Base-by-base conservation (phyloP, 2,888 invertebrate species). In the Callyntrura guangdongensis region DNA sequence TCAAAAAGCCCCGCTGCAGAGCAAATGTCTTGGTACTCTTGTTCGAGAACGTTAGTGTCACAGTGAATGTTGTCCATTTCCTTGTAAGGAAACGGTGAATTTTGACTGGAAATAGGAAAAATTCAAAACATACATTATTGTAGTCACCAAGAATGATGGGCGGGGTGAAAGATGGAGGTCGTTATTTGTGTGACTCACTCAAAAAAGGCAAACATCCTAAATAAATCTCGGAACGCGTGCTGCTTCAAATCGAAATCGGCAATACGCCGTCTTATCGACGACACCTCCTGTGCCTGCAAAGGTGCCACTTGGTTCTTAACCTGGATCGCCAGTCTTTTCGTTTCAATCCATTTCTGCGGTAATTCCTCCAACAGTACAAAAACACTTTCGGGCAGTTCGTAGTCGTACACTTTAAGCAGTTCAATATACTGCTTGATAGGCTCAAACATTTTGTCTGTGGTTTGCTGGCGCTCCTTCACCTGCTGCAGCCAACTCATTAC, bases 321-420 rank as follows among this genome's bases (percentile, higher is more conserved):
- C 56, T 97, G 98, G 25, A 97, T 95, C 0, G 98, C 98, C 89
- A 98, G 96, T 95, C 99, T 99, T 95, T 99, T 99, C 0, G 98
- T 98, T 93, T 98, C 97, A 94, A 97, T 97, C 99, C 99, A 99
- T 95, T 98, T 98, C 94, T 99, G 99, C 12, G 99, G 99, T 86
- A 99, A 95, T 95, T 99, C 99, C 53, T 91, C 91, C 67, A 99
- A 95, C 92, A 98, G 96, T 5, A 98, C 97, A 95, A 99, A 98
- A 0, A 99, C 98, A 95, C 98, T 98, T 95, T 99, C 99, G 0
- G 99, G 98, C 94, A 99, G 97, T 95, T 99, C 99, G 96, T 98
- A 98, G 94, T 99, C 98, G 94, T 99, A 99, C 94, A 97, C 98
- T 95, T 98, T 98, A 0, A 99, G 95, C 6, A 99, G 95, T 94